A percentile compares a stretch with the other conserved stretches of the same genome.
Conservation (phyloP, 2,797 vertebrate species). For the Hapalemur alaotrensis region DNA sequence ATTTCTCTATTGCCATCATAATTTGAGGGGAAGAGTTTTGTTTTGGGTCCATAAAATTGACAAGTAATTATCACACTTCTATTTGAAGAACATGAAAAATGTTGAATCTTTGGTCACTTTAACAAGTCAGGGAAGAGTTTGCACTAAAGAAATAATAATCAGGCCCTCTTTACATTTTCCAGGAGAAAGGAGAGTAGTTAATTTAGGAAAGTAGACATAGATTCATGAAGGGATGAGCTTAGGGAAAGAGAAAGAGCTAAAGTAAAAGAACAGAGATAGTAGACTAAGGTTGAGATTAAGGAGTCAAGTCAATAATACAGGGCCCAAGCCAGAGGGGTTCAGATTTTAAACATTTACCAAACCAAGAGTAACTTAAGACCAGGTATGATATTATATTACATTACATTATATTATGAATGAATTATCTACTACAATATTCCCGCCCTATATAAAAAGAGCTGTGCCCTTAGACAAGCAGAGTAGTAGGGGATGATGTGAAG, state of each 20-base stretch:
- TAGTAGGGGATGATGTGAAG: neutral
- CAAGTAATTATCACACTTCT: neutral
- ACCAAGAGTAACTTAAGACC: neutral
- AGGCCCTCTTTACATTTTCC: neutral
- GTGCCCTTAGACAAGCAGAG: neutral
- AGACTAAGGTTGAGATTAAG: neutral
- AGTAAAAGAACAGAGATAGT: neutral
- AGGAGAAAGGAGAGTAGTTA: neutral
- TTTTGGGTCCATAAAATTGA: neutral
- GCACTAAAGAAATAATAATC: neutral
- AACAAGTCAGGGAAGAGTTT: neutral
- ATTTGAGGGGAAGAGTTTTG: neutral
- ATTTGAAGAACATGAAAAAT: neutral
- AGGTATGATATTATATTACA: neutral
- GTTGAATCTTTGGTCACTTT: neutral
- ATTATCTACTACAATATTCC: neutral
- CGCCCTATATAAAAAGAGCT: rapidly evolving
- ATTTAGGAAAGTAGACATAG: neutral
- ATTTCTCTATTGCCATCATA: neutral
- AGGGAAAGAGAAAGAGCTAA: neutral
- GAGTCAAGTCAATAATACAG: neutral
- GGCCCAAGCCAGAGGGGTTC: neutral
- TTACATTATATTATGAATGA: neutral
- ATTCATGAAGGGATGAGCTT: neutral
- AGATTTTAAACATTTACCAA: neutral